A percentile compares a stretch with the other conserved stretches of the same genome.
These are phyloP conservation scores for Halcyon smyrnensis DNA, from an alignment of 2,797 vertebrate species.

Conservation along the genomic window DNA sequence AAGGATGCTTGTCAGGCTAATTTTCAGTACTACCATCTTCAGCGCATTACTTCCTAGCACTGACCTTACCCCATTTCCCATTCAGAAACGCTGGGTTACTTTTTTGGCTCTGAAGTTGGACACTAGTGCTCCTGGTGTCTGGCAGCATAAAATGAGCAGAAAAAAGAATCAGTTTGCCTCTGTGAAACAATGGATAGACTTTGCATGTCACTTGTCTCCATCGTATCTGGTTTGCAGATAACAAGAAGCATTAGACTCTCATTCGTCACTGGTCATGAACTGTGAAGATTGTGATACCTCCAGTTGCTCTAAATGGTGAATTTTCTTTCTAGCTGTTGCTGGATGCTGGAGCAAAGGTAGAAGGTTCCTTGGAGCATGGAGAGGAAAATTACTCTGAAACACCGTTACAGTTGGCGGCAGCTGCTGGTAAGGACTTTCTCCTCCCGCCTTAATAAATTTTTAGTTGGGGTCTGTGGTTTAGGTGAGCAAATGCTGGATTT, in stretches of 20 bases:
- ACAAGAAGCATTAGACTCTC: slow-evolving; percentile 52
- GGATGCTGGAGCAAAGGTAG: slow-evolving; percentile 93
- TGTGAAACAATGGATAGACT: slow-evolving; percentile 19
- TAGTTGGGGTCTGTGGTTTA: neutral
- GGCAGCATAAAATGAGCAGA: slow-evolving; percentile 37
- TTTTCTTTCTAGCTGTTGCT: slow-evolving; percentile 88
- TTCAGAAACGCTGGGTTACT: slow-evolving; percentile 30
- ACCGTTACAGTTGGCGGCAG: slow-evolving; percentile 93
- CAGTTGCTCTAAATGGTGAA: slow-evolving; percentile 43
- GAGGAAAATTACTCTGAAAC: slow-evolving; percentile 99
- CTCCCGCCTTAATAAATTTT: neutral
- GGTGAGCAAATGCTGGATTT: neutral
- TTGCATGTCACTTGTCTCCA: slow-evolving; percentile 56
- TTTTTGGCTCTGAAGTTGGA: slow-evolving; percentile 68
- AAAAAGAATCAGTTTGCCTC: slow-evolving; percentile 51
- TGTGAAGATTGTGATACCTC: neutral
- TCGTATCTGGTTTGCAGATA: slow-evolving; percentile 46
- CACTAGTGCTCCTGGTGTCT: slow-evolving; percentile 22
- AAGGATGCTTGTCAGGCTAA: neutral
- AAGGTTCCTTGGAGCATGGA: slow-evolving; percentile 93
- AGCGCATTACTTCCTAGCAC: slow-evolving; percentile 50
- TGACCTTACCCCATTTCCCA: slow-evolving; percentile 42
- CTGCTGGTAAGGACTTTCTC: slow-evolving; percentile 86
- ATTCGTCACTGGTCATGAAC: slow-evolving; percentile 45
- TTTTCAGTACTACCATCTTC: slow-evolving; percentile 37